Evolutionary conservation across 1,140 invertebrate genomes (phyloP).

Genomic region (Asbolus verrucosus): DNA sequence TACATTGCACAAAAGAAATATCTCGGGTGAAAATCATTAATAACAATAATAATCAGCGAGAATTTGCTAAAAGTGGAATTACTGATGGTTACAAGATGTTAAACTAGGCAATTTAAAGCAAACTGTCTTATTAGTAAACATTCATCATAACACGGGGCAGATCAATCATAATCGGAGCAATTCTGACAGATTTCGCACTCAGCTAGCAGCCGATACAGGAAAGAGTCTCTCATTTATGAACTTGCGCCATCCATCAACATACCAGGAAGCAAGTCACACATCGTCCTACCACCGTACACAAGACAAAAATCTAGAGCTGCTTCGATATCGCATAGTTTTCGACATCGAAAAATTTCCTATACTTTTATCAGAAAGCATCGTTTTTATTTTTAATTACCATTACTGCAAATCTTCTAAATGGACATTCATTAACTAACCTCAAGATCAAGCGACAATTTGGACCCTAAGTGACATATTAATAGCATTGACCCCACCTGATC

Average conservation of each 20-base stretch:
- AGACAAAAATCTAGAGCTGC: too few relatives aligned
- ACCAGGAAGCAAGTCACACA: slow-evolving; percentile 25
- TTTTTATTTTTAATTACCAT: too few relatives aligned
- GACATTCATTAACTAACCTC: too few relatives aligned
- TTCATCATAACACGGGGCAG: slow-evolving; percentile 6
- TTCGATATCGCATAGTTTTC: too few relatives aligned
- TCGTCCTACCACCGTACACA: slow-evolving; percentile 1
- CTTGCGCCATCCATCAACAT: slow-evolving; percentile 46
- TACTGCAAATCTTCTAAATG: too few relatives aligned
- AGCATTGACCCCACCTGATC: too few relatives aligned
- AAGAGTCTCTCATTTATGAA: slow-evolving; percentile 39
- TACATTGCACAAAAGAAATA: not conserved
- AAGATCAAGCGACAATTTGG: too few relatives aligned
- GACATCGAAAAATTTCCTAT: too few relatives aligned
- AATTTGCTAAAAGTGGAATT: not conserved
- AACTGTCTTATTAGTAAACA: slow-evolving; percentile 30
- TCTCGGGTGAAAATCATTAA: too few relatives aligned
- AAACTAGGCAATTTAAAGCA: not conserved
- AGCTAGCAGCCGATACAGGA: slow-evolving; percentile 42
- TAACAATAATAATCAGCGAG: too few relatives aligned
- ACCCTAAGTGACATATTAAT: too few relatives aligned
- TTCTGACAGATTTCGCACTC: slow-evolving; percentile 43
- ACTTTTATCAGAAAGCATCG: too few relatives aligned
- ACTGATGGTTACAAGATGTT: slow-evolving; percentile 4
- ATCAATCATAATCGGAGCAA: slow-evolving; percentile 39